phyloP scores from a whole-genome alignment of 2,797 vertebrate species.

The Choloepus didactylus region DNA sequence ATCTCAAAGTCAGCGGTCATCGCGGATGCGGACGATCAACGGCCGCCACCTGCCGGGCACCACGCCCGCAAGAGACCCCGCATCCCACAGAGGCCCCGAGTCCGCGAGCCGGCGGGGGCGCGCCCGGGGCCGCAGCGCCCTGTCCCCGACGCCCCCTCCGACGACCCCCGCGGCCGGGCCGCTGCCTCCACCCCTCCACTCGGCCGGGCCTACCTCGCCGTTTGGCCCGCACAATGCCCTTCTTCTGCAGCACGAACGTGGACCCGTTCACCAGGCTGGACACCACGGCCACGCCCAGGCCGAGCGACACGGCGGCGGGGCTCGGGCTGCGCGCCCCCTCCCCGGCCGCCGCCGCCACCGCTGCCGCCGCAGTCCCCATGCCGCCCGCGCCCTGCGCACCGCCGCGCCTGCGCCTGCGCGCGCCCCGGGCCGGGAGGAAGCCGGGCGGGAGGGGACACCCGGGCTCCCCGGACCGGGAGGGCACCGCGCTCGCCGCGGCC shows the following conservation, averaged over 20 bases:
- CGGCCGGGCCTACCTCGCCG: conserved; percentile 90
- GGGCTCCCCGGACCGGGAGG: no score
- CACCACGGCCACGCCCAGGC: conserved; percentile 93
- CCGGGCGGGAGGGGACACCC: background rate
- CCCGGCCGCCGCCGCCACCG: conserved; percentile 81
- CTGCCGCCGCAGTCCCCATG: conserved; percentile 79
- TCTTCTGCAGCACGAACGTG: conserved; percentile 97
- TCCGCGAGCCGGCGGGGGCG: background rate
- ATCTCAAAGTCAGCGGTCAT: no score
- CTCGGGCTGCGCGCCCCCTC: conserved; percentile 84
- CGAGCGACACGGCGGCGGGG: conserved; percentile 88
- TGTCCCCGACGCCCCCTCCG: no score
- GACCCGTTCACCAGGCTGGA: conserved; percentile 97
- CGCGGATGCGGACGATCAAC: no score
- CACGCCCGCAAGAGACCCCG: no score
- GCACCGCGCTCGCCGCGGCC: accelerated
- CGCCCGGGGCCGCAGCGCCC: background rate
- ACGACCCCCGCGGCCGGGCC: background rate
- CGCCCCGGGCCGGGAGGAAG: background rate
- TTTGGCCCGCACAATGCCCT: conserved; percentile 94
- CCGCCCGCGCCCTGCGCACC: conserved; percentile 73
- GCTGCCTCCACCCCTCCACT: background rate
- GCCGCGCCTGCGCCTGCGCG: conserved; percentile 69
- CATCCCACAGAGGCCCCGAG: no score
- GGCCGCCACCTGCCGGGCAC: no score